Conservation (phyloP, 2,888 invertebrate species). For the Limnephilus lunatus region DNA sequence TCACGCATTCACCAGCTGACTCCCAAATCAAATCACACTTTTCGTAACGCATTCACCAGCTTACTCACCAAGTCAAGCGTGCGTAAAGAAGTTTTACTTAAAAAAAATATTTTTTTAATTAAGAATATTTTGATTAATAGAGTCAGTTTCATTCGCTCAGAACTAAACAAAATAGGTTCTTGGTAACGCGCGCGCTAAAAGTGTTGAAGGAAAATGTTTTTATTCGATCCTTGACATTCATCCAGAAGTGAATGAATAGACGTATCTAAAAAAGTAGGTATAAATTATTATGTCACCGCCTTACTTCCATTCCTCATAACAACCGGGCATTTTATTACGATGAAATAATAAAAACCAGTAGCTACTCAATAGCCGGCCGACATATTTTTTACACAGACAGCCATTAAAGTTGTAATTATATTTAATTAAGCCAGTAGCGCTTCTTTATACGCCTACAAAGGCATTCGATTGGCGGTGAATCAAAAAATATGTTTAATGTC, state of each 20-base stretch:
- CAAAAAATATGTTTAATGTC: neutral
- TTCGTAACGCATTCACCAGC: no score
- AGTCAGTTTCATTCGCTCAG: no score
- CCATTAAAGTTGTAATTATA: neutral
- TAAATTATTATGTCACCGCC: neutral
- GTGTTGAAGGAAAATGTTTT: neutral
- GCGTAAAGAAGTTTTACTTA: no score
- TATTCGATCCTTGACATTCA: neutral
- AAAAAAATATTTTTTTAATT: no score
- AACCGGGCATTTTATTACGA: neutral
- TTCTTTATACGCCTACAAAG: conserved; percentile 6
- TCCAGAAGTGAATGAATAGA: neutral
- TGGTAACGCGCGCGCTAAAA: no score
- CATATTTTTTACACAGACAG: neutral
- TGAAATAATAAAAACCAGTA: conserved; percentile 13
- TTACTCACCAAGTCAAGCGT: no score
- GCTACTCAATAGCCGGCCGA: neutral
- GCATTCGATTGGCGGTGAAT: neutral
- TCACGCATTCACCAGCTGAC: no score
- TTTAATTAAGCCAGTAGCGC: conserved; percentile 16
- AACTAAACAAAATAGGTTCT: no score
- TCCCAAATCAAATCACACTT: no score
- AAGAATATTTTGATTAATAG: neutral
- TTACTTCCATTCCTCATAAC: neutral
- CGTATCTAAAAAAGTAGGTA: neutral